These are phyloP conservation scores for Proteles cristata DNA, from an alignment of 2,113 vertebrate genomes.

Conservation along the genomic window DNA sequence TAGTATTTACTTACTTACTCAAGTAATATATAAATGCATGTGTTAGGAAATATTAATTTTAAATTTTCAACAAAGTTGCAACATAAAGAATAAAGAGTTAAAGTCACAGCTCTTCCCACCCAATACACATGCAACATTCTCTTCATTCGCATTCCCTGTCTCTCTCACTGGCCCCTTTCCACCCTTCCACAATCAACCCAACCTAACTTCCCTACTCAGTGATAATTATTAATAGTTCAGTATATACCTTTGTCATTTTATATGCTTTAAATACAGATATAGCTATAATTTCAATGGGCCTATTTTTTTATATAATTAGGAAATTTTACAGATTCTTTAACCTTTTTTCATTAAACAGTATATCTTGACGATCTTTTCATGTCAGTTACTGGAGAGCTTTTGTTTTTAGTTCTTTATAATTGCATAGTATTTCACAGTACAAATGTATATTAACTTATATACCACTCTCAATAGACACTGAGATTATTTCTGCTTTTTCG, in stretches of 20 bases:
- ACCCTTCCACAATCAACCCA: not conserved
- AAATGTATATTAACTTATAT: not conserved
- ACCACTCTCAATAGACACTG: not conserved
- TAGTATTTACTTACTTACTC: constrained; percentile 21
- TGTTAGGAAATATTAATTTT: constrained; percentile 33
- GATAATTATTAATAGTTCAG: not conserved
- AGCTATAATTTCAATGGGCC: not conserved
- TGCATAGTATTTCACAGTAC: constrained; percentile 39
- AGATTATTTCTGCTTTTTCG: constrained; percentile 46
- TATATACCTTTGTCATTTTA: constrained; percentile 33
- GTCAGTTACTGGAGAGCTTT: not conserved
- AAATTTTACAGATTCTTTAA: constrained; percentile 2
- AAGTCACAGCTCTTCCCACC: not conserved
- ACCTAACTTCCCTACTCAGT: not conserved
- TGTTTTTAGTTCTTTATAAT: constrained; percentile 25
- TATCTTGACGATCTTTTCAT: constrained; percentile 54
- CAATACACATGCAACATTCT: not conserved
- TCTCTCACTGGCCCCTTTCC: not conserved
- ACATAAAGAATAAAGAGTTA: not conserved
- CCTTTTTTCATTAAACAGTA: not conserved
- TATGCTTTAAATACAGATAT: not conserved
- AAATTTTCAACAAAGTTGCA: not conserved
- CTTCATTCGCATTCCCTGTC: not conserved
- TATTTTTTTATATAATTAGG: not conserved
- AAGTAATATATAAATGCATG: not conserved